Evolutionary conservation across 2,888 invertebrate species (phyloP).

Genomic region (Antheraea assamensis): DNA sequence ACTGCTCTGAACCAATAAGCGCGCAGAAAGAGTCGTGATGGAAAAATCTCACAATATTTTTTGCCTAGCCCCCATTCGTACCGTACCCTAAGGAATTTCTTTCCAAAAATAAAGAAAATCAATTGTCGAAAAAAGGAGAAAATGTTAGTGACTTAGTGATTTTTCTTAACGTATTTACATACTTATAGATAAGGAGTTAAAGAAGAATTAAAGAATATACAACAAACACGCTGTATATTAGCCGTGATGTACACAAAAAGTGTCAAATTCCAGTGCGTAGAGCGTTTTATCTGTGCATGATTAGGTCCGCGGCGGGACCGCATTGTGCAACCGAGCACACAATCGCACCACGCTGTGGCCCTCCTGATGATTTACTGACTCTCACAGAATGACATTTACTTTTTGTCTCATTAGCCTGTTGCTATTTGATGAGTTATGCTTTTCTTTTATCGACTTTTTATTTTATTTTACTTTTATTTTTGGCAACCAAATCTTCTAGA

Average conservation of each 20-base stretch:
- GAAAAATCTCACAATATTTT: no score
- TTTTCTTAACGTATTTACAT: no score
- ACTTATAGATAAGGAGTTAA: no score
- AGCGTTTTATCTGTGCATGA: constrained; percentile 49
- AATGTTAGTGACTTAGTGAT: not conserved
- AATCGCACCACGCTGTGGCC: constrained; percentile 41
- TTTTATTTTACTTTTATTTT: no score
- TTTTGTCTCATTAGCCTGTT: constrained; percentile 15
- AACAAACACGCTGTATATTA: constrained; percentile 38
- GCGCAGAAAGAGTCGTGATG: no score
- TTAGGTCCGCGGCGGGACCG: constrained; percentile 44
- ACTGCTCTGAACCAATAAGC: no score
- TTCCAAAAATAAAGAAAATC: no score
- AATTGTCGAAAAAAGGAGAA: no score
- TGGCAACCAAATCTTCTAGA: no score
- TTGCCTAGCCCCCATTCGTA: no score
- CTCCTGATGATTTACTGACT: constrained; percentile 13
- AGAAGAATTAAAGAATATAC: constrained; percentile 1
- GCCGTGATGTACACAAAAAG: constrained; percentile 38
- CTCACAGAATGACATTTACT: constrained; percentile 13
- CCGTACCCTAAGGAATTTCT: no score
- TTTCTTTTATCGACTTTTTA: not conserved
- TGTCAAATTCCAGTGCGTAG: constrained; percentile 51
- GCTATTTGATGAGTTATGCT: constrained; percentile 3
- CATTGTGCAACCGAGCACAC: constrained; percentile 41